Conservation (phyloP, 35 echinoderm and acorn worm species). For the Apostichopus californicus region DNA sequence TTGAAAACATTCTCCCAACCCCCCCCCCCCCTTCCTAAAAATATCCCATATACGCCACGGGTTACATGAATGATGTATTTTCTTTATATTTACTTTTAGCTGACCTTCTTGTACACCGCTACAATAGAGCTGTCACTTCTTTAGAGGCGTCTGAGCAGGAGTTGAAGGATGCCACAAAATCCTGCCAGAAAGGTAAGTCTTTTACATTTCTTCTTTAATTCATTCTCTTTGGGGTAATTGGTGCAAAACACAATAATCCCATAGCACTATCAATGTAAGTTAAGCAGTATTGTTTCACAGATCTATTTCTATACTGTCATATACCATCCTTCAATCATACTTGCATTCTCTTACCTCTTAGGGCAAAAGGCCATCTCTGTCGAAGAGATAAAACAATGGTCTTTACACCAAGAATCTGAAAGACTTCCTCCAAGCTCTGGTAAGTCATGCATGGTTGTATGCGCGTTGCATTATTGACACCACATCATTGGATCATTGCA, state of each 20-base stretch:
- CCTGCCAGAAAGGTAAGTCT: not conserved
- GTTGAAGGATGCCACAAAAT: conserved; percentile 14
- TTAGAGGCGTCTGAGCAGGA: not conserved
- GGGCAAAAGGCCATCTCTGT: not conserved
- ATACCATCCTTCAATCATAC: not conserved
- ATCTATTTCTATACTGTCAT: not conserved
- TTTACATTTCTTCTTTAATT: not conserved
- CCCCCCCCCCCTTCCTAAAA: too few species aligned
- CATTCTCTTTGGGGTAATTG: not conserved
- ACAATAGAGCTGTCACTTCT: not conserved
- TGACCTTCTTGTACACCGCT: conserved; percentile 1
- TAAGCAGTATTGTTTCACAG: not conserved
- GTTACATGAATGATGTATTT: too few species aligned
- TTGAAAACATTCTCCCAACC: too few species aligned
- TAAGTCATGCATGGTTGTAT: not conserved
- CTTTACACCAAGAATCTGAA: not conserved
- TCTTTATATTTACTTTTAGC: not conserved
- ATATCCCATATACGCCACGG: too few species aligned
- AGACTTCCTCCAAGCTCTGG: not conserved
- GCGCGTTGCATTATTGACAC: not conserved
- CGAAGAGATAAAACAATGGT: not conserved
- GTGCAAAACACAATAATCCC: too few species aligned
- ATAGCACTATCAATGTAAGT: too few species aligned
- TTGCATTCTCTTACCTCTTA: not conserved
- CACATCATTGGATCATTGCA: too few species aligned